Conservation (phyloP, 2,797 vertebrate species). For the Coregonus ussuriensis region DNA sequence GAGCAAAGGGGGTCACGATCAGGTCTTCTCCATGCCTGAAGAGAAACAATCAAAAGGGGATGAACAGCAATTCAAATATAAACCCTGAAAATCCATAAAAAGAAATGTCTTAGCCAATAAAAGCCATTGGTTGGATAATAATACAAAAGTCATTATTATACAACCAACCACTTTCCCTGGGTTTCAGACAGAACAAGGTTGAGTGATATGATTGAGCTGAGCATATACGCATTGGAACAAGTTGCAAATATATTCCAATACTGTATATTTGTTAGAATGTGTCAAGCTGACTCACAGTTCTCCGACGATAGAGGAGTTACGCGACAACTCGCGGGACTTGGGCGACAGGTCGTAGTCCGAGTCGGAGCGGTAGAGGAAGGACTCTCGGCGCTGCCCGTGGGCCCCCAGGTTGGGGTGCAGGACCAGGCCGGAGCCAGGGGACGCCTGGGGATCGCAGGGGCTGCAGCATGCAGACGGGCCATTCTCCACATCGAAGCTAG, state of each 20-base stretch:
- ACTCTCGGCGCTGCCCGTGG: conserved; percentile 91
- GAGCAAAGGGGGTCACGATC: conserved; percentile 96
- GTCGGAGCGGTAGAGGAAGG: conserved; percentile 95
- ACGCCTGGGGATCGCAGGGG: conserved; percentile 85
- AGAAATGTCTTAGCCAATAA: background rate
- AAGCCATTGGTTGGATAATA: background rate
- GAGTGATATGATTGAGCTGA: too few species aligned
- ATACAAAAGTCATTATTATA: too few species aligned
- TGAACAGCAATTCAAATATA: background rate
- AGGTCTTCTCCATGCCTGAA: conserved; percentile 91
- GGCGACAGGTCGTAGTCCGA: conserved; percentile 96
- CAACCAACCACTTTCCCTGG: too few species aligned
- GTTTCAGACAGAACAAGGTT: too few species aligned
- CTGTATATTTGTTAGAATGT: too few species aligned
- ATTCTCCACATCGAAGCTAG: conserved; percentile 93
- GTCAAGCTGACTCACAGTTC: conserved; percentile 83
- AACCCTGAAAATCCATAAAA: too few species aligned
- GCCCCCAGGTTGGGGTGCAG: conserved; percentile 84
- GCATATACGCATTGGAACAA: too few species aligned
- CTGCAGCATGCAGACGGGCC: conserved; percentile 86
- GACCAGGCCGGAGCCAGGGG: conserved; percentile 87
- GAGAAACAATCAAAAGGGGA: conserved; percentile 10
- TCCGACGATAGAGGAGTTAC: conserved; percentile 93
- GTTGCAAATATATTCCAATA: too few species aligned
- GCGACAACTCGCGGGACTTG: conserved; percentile 86